Evolutionary conservation across 2,888 invertebrate genomes (phyloP).

Genomic region (Sycophila texana): DNA sequence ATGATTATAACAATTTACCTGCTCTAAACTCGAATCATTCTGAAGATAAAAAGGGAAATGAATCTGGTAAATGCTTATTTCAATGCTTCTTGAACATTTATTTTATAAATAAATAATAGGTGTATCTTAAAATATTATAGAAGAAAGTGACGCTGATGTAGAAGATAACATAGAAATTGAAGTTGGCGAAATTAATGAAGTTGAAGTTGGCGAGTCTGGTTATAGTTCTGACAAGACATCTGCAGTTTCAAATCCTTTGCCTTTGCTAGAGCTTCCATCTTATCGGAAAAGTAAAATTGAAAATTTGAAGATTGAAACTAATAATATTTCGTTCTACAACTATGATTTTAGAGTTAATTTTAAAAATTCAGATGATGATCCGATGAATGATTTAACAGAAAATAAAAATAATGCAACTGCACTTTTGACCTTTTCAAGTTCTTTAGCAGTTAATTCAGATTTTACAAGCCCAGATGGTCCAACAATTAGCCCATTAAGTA

Average conservation of each 20-base stretch:
- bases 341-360: slow-evolving; percentile 22
- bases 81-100: not conserved
- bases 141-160: slow-evolving; percentile 87
- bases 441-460: slow-evolving; percentile 63
- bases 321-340: not conserved
- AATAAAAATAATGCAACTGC: slow-evolving; percentile 45
- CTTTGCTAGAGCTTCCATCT: slow-evolving; percentile 59
- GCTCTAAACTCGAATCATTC: slow-evolving; percentile 60
- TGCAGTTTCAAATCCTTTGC: slow-evolving; percentile 78
- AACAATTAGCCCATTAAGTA: slow-evolving; percentile 65
- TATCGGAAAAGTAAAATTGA: slow-evolving; percentile 18
- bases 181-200: no score
- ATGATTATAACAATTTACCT: slow-evolving; percentile 53
- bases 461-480: slow-evolving; percentile 65
- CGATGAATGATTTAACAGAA: slow-evolving; percentile 59
- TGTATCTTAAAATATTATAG: slow-evolving; percentile 70
- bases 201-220: slow-evolving; percentile 81
- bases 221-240: slow-evolving; percentile 81
- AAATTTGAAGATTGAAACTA: slow-evolving; percentile 9
- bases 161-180: slow-evolving; percentile 82
- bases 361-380: slow-evolving; percentile 58
- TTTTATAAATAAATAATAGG: not conserved
- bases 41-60: slow-evolving; percentile 64
- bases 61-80: slow-evolving; percentile 61
- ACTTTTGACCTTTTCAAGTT: slow-evolving; percentile 59